Percentiles rank a stretch among this genome's conserved stretches.
Conservation (phyloP, 2,888 invertebrate genomes). For the Athetis lepigone region DNA sequence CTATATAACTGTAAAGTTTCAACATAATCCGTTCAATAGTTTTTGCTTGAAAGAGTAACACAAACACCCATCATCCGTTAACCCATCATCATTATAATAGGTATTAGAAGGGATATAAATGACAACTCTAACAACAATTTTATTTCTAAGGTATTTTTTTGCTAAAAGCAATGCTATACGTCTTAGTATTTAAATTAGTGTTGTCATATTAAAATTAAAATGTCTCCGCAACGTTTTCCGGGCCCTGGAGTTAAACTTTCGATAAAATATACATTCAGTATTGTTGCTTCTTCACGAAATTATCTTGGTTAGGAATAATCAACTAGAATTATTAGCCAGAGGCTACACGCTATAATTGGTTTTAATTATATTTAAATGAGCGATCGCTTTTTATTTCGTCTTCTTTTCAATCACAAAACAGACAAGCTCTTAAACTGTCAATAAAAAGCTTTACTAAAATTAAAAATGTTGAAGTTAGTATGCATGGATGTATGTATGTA, state of each 20-base stretch:
- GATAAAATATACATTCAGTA: conserved; percentile 3
- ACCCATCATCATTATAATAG: too few relatives aligned
- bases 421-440: too few relatives aligned
- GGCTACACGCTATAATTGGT: neutral
- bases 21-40: too few relatives aligned
- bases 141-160: neutral
- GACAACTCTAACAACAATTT: too few relatives aligned
- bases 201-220: conserved; percentile 38
- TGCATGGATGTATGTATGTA: too few relatives aligned
- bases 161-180: neutral
- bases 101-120: too few relatives aligned
- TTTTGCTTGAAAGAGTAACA: too few relatives aligned
- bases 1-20: too few relatives aligned
- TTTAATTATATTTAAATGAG: conserved; percentile 13
- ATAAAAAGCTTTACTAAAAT: too few relatives aligned
- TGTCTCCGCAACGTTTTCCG: conserved; percentile 5
- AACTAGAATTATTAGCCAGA: neutral
- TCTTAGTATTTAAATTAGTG: conserved; percentile 25
- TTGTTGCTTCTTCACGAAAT: neutral
- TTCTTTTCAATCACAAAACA: too few relatives aligned
- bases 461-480: too few relatives aligned
- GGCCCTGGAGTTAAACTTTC: conserved; percentile 8
- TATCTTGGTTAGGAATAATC: conserved; percentile 17
- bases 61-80: too few relatives aligned
- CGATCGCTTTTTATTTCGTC: neutral